Conservation (phyloP, 2,888 invertebrate species). For the Pyrochroa serraticornis region DNA sequence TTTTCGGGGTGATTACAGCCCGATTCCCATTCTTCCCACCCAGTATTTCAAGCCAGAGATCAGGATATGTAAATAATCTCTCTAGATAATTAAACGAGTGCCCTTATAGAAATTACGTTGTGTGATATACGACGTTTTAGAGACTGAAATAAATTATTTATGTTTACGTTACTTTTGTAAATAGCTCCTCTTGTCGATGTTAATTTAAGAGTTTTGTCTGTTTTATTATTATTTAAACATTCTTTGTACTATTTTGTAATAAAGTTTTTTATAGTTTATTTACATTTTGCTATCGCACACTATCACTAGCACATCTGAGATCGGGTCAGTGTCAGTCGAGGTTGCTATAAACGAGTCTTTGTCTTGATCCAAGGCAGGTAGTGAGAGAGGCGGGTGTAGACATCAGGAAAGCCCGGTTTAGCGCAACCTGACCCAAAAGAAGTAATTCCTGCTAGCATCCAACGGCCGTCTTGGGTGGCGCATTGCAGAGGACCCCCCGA, state of each 20-base stretch:
- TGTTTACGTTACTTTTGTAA: constrained; percentile 29
- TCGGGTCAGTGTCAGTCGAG: constrained; percentile 33
- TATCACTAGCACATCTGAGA: constrained; percentile 28
- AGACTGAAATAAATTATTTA: constrained; percentile 46
- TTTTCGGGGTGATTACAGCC: constrained; percentile 47
- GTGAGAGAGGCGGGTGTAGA: constrained; percentile 83
- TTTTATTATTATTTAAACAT: constrained; percentile 7
- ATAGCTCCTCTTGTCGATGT: constrained; percentile 8
- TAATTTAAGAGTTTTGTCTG: constrained; percentile 8
- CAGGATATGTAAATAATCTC: constrained; percentile 38
- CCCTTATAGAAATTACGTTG: constrained; percentile 30
- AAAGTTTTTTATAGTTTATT: constrained; percentile 29
- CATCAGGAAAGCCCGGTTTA: constrained; percentile 85
- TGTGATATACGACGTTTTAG: constrained; percentile 32
- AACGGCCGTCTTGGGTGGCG: constrained; percentile 75
- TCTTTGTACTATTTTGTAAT: constrained; percentile 27
- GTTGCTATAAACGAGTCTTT: constrained; percentile 45
- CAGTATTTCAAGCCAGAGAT: constrained; percentile 45
- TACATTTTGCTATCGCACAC: constrained; percentile 24
- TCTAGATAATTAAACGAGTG: constrained; percentile 24
- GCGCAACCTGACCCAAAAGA: constrained; percentile 94
- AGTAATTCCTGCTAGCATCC: constrained; percentile 88
- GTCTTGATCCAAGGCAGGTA: constrained; percentile 82
- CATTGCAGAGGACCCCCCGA: constrained; percentile 91
- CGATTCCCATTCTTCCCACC: constrained; percentile 49